These are phyloP conservation scores for Xyrichtys novacula DNA, from an alignment of 2,797 vertebrate genomes.

Conservation along the genomic window DNA sequence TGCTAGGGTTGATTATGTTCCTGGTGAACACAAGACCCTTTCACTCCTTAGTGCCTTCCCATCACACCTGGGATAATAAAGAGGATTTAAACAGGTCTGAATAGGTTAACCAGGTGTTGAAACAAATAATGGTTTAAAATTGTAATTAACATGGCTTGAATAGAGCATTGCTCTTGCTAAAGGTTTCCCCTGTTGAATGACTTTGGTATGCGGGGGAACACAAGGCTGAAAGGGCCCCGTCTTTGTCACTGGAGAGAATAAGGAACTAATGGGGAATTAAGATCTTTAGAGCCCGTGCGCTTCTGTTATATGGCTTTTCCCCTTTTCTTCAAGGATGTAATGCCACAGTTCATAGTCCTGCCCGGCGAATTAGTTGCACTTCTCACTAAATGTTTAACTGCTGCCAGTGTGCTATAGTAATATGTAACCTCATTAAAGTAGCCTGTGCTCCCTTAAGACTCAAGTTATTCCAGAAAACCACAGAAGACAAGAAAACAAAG, in stretches of 20 bases:
- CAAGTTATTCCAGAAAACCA: constrained; percentile 39
- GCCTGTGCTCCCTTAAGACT: constrained; percentile 35
- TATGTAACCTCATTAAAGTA: constrained; percentile 68
- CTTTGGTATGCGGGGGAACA: constrained; percentile 87
- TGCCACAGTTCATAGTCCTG: constrained; percentile 81
- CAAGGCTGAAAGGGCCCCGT: constrained; percentile 81
- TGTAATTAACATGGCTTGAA: constrained; percentile 90
- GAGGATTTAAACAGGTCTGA: constrained; percentile 89
- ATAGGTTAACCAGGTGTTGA: constrained; percentile 92
- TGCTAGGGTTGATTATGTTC: constrained; percentile 96
- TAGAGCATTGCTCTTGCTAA: constrained; percentile 86
- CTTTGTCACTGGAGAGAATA: constrained; percentile 84
- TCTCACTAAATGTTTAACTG: constrained; percentile 69
- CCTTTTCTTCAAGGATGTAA: constrained; percentile 81
- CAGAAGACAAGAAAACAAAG: constrained; percentile 43
- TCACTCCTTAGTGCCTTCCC: constrained; percentile 89
- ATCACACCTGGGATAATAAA: constrained; percentile 91
- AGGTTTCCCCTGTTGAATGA: constrained; percentile 88
- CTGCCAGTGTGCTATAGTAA: constrained; percentile 60
- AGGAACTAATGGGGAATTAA: constrained; percentile 88
- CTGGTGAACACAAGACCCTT: constrained; percentile 90
- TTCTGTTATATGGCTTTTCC: constrained; percentile 82
- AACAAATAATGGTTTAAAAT: constrained; percentile 92
- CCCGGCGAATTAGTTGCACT: constrained; percentile 78
- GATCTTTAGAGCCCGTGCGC: constrained; percentile 82